Evolutionary conservation across 2,113 vertebrate species (phyloP), one percentile per base, ranked within the genome.

Genomic region (Larimichthys crocea): DNA sequence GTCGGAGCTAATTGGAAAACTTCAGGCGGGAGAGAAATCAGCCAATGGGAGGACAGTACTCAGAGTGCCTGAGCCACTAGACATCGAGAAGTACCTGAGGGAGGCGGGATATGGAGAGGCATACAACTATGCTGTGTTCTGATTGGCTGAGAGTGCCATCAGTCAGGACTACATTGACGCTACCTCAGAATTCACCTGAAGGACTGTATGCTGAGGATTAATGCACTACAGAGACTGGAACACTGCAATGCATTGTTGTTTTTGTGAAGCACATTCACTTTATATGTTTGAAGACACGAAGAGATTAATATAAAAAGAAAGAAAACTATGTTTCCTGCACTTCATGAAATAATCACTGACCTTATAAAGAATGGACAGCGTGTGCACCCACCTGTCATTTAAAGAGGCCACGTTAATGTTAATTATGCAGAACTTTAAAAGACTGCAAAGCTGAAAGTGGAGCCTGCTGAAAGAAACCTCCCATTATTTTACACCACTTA

Each of bases 31-130:
- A 0, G 69, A 94, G 6, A 93, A 75, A 50, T 89, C 77, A 20
- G 96, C 96, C 50, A 94, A 95, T 80, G 96, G 93, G 66, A 90
- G 86, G 44, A 90, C 91, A 6, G 95, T 95, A 4, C 80, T 99
- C 46, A 94, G 94, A 63, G 95, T 95, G 1, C 91, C 96, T 0
- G 96, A 95, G 71, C 76, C 91, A 22, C 42, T 95, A n/a, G 65
- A 89, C 84, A 77, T 94, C 0, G 92, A 89, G 73, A 92, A 69
- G 29, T 96, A 96, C 86, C 75, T 94, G 75, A 63, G 74, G 22
- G 92, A 95, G 89, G 94, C 94, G 26, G 95, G 94, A 29, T 94
- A 88, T n/a, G 86, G 29, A 74, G 92, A 93, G 20, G 5, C 77
- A 0, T 85, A 83, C 71, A 91, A 91, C 55, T 93, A 91, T 0